Evolutionary conservation across 1,140 invertebrate genomes (phyloP).

Genomic region (Dendrolimus punctatus): DNA sequence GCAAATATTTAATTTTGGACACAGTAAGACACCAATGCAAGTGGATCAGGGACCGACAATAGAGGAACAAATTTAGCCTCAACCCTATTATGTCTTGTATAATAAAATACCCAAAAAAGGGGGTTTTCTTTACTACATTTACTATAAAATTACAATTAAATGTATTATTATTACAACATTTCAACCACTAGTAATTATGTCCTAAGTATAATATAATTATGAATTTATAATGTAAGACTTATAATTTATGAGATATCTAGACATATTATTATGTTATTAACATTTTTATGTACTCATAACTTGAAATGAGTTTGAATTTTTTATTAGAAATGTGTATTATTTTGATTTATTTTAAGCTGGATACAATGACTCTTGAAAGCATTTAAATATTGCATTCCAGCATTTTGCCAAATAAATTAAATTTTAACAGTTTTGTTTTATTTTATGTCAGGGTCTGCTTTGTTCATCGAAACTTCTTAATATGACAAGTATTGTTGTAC

Average conservation of each 20-base stretch:
- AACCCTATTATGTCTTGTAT: neutral
- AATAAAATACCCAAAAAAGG: conserved; percentile 3
- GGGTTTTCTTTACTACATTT: too few species aligned
- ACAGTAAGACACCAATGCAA: too few species aligned
- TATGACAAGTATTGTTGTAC: too few species aligned
- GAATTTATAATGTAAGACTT: conserved; percentile 18
- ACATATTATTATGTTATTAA: too few species aligned
- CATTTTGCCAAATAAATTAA: conserved; percentile 53
- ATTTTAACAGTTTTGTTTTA: conserved; percentile 8
- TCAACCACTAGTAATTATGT: conserved; percentile 14
- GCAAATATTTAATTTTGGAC: too few species aligned
- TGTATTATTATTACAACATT: conserved; percentile 26
- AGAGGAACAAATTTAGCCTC: too few species aligned
- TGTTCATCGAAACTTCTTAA: too few species aligned
- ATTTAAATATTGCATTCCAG: conserved; percentile 66
- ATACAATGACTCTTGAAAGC: conserved; percentile 26
- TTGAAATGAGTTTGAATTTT: neutral
- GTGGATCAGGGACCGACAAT: too few species aligned
- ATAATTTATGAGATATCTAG: neutral
- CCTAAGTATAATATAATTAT: conserved; percentile 15
- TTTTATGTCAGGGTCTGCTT: too few species aligned
- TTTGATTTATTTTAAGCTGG: conserved; percentile 16
- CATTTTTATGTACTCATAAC: too few species aligned
- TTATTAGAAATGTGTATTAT: neutral
- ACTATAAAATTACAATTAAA: too few species aligned